These are phyloP conservation scores for Actinia equina DNA, from an alignment of 64 coral and sea anemone genomes.

Conservation along the genomic window DNA sequence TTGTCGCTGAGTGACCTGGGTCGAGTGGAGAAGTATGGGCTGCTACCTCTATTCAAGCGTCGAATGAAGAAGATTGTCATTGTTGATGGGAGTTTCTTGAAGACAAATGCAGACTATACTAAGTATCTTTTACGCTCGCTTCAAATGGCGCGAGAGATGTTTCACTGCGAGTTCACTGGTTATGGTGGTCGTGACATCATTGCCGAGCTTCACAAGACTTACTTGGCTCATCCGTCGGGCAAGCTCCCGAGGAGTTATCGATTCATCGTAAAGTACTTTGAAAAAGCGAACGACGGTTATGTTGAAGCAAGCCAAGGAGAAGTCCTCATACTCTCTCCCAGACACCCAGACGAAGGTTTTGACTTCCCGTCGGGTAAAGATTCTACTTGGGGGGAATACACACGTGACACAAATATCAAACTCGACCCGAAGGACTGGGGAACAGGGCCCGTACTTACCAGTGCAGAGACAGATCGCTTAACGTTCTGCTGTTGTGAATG, in stretches of 20 bases:
- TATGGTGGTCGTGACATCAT: slow-evolving; percentile 67
- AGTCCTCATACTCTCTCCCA: slow-evolving; percentile 53
- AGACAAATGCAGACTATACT: slow-evolving; percentile 38
- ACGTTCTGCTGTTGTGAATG: slow-evolving; percentile 54
- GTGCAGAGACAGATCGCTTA: slow-evolving; percentile 38
- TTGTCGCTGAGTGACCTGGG: slow-evolving; percentile 74
- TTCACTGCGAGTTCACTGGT: slow-evolving; percentile 76
- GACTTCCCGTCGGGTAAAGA: background rate
- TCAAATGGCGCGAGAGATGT: slow-evolving; percentile 57
- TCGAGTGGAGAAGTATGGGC: slow-evolving; percentile 84
- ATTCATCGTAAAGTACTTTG: slow-evolving; percentile 77
- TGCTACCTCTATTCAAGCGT: slow-evolving; percentile 73
- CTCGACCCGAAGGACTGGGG: slow-evolving; percentile 61
- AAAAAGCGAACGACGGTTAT: slow-evolving; percentile 46
- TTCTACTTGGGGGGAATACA: slow-evolving; percentile 43
- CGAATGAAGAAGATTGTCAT: slow-evolving; percentile 74
- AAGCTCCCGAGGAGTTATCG: slow-evolving; percentile 64
- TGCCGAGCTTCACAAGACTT: slow-evolving; percentile 67
- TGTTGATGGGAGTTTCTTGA: slow-evolving; percentile 73
- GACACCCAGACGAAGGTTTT: slow-evolving; percentile 14
- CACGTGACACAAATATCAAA: slow-evolving; percentile 31
- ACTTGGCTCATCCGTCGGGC: slow-evolving; percentile 35
- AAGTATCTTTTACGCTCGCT: slow-evolving; percentile 66
- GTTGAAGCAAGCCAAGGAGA: slow-evolving; percentile 47
- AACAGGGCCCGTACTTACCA: slow-evolving; percentile 51